Conservation (phyloP, 1,140 invertebrate species). For the Neodiprion fabricii region DNA sequence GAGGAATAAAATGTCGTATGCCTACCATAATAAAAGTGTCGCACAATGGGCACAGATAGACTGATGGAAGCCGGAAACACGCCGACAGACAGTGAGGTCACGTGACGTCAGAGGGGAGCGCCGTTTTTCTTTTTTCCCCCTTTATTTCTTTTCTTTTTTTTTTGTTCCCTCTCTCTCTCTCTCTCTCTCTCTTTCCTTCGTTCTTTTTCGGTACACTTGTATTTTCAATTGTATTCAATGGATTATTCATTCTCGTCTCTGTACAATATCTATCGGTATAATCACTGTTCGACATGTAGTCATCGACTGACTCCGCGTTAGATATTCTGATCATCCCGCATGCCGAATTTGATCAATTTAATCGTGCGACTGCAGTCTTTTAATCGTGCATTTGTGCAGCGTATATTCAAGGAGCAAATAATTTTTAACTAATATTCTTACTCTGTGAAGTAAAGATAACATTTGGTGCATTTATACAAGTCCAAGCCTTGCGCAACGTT, state of each 20-base stretch:
- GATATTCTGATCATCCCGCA: neutral
- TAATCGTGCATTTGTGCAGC: no score
- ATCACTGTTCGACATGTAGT: neutral
- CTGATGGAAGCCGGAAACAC: constrained; percentile 30
- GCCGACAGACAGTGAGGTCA: constrained; percentile 1
- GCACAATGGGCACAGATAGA: constrained; percentile 15
- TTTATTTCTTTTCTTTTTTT: constrained; percentile 3
- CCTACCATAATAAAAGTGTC: neutral
- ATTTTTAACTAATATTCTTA: no score
- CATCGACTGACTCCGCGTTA: neutral
- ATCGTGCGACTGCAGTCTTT: no score
- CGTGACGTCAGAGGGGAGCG: constrained; percentile 22
- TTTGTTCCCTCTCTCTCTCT: constrained; percentile 10
- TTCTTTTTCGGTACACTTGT: neutral
- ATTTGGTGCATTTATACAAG: no score
- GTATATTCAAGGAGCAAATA: no score
- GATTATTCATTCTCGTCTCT: neutral
- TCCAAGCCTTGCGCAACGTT: no score
- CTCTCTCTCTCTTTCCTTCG: neutral
- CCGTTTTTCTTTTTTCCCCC: constrained; percentile 18
- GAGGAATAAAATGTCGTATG: neutral
- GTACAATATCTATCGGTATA: neutral
- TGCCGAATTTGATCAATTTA: neutral
- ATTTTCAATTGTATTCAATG: constrained; percentile 8
- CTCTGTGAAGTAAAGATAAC: no score